Conservation (phyloP, 2,888 invertebrate species). For the Drosophila monieri region DNA sequence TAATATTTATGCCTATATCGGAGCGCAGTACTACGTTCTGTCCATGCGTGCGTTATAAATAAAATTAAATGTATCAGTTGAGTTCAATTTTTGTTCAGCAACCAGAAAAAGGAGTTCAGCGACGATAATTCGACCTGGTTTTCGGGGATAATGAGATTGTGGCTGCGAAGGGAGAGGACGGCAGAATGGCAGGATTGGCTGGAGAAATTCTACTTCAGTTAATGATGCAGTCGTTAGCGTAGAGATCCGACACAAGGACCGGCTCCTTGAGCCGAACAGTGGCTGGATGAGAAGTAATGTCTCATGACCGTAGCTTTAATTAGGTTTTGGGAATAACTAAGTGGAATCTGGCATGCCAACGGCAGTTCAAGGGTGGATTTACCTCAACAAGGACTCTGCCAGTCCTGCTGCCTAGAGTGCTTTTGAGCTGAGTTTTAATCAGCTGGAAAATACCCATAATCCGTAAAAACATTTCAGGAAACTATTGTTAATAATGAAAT, state of each 20-base stretch:
- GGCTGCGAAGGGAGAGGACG: constrained; percentile 1
- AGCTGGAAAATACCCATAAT: background rate
- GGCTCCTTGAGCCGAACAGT: background rate
- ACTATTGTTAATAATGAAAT: background rate
- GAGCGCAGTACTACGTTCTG: constrained; percentile 47
- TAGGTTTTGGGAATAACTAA: constrained; percentile 43
- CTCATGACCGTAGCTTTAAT: constrained; percentile 39
- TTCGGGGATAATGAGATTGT: constrained; percentile 63
- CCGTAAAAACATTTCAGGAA: background rate
- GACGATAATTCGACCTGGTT: constrained; percentile 63
- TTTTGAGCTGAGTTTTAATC: background rate
- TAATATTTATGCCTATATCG: constrained; percentile 66
- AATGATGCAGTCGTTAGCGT: constrained; percentile 61
- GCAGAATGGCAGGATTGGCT: background rate
- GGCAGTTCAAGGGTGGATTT: constrained; percentile 12
- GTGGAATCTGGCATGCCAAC: constrained; percentile 21
- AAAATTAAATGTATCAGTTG: constrained; percentile 75
- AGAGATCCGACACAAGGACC: constrained; percentile 19
- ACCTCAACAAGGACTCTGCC: background rate
- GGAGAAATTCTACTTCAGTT: constrained; percentile 38
- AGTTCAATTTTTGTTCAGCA: constrained; percentile 49
- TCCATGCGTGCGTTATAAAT: constrained; percentile 74
- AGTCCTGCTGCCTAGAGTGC: background rate
- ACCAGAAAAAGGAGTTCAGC: constrained; percentile 14
- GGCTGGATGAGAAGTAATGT: constrained; percentile 40